Conservation (phyloP, 2,888 invertebrate genomes). For the Tanytarsus gracilentus region DNA sequence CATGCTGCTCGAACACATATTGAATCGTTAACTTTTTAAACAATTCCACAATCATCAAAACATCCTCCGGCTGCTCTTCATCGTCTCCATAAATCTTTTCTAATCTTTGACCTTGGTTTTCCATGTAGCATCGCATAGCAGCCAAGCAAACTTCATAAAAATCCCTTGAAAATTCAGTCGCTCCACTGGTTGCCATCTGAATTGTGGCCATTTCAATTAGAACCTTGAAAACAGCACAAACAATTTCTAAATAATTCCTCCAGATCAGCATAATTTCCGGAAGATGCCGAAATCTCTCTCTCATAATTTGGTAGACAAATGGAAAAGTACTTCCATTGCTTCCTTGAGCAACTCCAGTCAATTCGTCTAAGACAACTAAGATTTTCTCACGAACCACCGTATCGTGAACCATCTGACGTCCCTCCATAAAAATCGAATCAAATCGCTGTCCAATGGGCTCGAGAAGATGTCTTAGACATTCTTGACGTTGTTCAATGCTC, state of each 20-base stretch:
- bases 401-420: neutral
- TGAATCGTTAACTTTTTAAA: constrained; percentile 19
- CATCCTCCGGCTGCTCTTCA: constrained; percentile 22
- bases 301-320: constrained; percentile 11
- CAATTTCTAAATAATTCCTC: constrained; percentile 12
- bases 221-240: constrained; percentile 10
- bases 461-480: constrained; percentile 43
- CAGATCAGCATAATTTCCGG: constrained; percentile 12
- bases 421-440: neutral
- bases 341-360: constrained; percentile 22
- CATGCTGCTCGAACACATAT: constrained; percentile 11
- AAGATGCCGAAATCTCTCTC: neutral
- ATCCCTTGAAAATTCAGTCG: neutral
- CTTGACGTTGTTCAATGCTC: neutral
- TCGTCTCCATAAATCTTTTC: constrained; percentile 13
- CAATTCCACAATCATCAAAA: constrained; percentile 9
- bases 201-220: constrained; percentile 16
- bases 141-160: constrained; percentile 9
- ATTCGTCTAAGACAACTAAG: constrained; percentile 6
- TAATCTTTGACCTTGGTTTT: constrained; percentile 7
- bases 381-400: neutral
- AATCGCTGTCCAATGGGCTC: constrained; percentile 36
- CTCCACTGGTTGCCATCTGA: neutral
- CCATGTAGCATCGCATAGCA: constrained; percentile 5
- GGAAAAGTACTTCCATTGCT: constrained; percentile 5